These are phyloP conservation scores for Lophochroa leadbeateri DNA, from an alignment of 2,113 vertebrate genomes.

Conservation along the genomic window DNA sequence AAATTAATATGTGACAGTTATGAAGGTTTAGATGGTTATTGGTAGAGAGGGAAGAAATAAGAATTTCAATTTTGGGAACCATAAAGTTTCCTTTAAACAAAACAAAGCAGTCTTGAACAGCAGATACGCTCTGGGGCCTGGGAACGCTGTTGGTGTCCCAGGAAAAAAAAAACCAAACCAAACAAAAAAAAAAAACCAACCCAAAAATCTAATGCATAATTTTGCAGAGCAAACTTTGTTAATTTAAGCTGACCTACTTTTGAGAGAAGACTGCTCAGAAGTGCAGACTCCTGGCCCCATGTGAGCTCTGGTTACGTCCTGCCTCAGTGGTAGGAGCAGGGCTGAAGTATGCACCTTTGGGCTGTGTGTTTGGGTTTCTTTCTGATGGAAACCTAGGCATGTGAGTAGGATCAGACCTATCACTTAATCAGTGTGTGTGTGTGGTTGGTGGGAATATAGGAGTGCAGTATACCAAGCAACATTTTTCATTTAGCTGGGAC, in stretches of 20 bases:
- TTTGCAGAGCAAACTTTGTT: not conserved
- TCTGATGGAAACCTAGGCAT: not conserved
- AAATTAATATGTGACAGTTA: not conserved
- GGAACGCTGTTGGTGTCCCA: not conserved
- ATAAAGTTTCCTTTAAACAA: not conserved
- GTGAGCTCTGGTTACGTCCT: not conserved
- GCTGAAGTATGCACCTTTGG: not conserved
- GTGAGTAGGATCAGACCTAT: not conserved
- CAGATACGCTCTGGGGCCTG: accelerated
- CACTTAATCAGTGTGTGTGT: not conserved
- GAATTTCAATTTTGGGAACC: not conserved
- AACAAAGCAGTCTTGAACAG: not conserved
- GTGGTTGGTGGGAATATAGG: not conserved
- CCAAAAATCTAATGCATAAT: not conserved
- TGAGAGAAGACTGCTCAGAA: not conserved
- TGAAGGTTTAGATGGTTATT: not conserved
- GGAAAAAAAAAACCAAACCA: not conserved
- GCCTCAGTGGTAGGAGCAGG: not conserved
- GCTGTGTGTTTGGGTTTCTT: not conserved
- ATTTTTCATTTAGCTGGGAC: not conserved
- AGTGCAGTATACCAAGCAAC: accelerated
- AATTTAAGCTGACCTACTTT: not conserved
- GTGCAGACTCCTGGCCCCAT: not conserved
- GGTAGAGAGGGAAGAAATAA: not conserved
- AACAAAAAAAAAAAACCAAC: too few relatives aligned